Evolutionary conservation across 1,140 invertebrate species (phyloP), one percentile per base, ranked within the genome.

Genomic region (Zaprionus davidi): DNA sequence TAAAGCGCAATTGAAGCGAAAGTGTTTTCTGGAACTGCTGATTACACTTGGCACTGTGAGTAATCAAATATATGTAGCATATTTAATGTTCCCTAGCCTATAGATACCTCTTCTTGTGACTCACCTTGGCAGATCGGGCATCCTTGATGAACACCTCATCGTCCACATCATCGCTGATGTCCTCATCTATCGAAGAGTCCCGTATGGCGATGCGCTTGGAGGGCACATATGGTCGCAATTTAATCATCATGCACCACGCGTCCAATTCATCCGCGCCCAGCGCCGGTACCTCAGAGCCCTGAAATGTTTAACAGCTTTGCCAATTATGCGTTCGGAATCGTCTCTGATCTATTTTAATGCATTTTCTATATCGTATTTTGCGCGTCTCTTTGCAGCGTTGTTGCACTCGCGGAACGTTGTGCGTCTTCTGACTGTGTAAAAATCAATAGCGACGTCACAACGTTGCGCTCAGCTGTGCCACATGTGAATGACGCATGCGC

Each of bases 61-160:
- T 17, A 17, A 46, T 46, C 3, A 5, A 22, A 5, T 12, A 44
- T 2, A 44, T 0, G 7, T 46, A 46, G 17, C n/a, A 46, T 46
- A 46, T 46, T 46, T 46, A 0, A 9, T 17, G 7, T 46, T 9
- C 17, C 2, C 41, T 31, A 44, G 5, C 38, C 2, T 15, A 0
- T 6, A 6, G 15, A 11, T 12, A 11, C 5, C 9, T 51, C 24
- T 0, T 22, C 20, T 13, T 24, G 20, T 63, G n/a, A 71, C 68
- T 81, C 38, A 92, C 91, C 70, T 92, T 93, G 26, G 84, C 84
- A 13, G 90, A 95, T 92, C 94, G 94, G 11, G 95, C 95, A 93
- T 96, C 95, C 73, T 95, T 93, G 72, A 96, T 96, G 81, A 97
- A 96, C 15, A 97, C 96, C 91, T 96, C 96, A 91, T 96, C 96